Conservation (phyloP, 2,888 invertebrate species). For the Agelastica alni region DNA sequence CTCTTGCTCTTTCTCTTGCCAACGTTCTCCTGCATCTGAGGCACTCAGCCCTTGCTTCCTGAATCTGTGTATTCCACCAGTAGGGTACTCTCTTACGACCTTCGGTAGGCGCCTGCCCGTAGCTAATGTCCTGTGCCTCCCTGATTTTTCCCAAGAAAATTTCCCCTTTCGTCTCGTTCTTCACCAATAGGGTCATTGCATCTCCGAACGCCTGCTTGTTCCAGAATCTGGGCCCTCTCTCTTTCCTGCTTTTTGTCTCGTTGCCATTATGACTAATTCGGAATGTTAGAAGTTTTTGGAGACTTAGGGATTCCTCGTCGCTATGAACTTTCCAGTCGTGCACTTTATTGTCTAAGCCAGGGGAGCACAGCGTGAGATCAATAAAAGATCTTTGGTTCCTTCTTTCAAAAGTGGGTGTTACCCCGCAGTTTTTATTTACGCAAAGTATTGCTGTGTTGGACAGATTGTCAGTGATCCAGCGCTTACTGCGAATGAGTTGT, state of each 20-base stretch:
- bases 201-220: not conserved
- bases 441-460: not conserved
- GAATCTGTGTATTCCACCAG: constrained; percentile 1
- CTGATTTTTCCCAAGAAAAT: not conserved
- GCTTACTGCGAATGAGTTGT: not conserved
- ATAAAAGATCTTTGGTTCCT: not conserved
- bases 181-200: not conserved
- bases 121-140: not conserved
- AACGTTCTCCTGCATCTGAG: not conserved
- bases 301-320: not conserved
- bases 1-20: not conserved
- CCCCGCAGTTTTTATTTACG: not conserved
- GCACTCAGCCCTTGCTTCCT: not conserved
- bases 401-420: constrained; percentile 3
- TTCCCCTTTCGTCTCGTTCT: not conserved
- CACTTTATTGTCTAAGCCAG: not conserved
- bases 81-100: not conserved
- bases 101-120: not conserved
- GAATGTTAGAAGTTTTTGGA: not conserved
- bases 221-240: not conserved
- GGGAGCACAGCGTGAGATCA: not conserved
- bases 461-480: not conserved
- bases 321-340: not conserved
- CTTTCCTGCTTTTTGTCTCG: not conserved
- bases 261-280: too few relatives aligned